Evolutionary conservation across 2,113 vertebrate genomes (phyloP), one percentile per base, ranked within the genome.

Genomic region (Thalassoma bifasciatum): DNA sequence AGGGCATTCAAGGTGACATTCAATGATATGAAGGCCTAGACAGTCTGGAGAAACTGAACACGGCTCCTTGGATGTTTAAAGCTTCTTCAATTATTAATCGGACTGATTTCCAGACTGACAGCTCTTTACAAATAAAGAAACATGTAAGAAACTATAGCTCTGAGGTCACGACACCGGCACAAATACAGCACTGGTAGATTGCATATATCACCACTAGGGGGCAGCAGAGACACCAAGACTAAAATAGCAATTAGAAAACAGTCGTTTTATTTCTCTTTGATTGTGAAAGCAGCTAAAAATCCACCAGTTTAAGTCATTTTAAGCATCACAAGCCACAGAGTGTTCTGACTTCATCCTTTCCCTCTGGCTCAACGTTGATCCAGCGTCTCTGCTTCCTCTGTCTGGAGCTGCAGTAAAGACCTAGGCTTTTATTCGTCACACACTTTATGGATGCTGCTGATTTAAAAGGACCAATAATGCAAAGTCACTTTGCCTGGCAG

Each of bases 1-100:
- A 30, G 30, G 30, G 30, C 30, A 30, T 30, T 30, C 30, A 30
- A 6, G 30, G 3, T 4, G 30, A 30, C 30, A 30, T 3, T 6
- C 30, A 30, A 4, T 4, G 30, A 30, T 30, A 30, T 30, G 6
- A 30, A 61, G 61, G 21, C 7, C 47, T 52, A 40, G 24, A 63
- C 50, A 72, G 50, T 72, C 77, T 78, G 58, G 12, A 58, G 80
- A 65, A 86, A 89, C 47, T 75, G 47, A 57, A 86, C 74, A 73
- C 42, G 46, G 14, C 52, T 26, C 36, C 71, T 40, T 40, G 38
- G 8, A 58, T 66, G 72, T 38, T n/a, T 60, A 49, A 46, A 42
- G 73, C 36, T 26, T 61, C 47, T 37, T 84, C 64, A 81, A 83
- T 79, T 58, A 83, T 83, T 54, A 22, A 87, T 26, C 38, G 53